phyloP scores from a whole-genome alignment of 1,140 invertebrate species.

The Halotydeus destructor region DNA sequence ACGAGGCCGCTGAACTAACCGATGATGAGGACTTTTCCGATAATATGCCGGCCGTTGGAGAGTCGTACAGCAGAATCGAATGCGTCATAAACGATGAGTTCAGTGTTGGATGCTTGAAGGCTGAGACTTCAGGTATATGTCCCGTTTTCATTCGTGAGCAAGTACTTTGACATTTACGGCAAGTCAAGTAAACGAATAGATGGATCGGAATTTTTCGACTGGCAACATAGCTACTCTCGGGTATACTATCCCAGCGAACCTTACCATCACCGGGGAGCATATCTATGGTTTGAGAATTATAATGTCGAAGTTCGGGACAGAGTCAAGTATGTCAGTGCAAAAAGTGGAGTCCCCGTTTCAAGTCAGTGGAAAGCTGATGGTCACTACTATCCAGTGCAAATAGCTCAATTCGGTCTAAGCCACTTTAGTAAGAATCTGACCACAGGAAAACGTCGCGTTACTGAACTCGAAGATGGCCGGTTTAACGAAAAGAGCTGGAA shows the following conservation, averaged over 20 bases:
- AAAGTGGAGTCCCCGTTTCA: constrained; percentile 74
- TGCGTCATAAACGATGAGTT: constrained; percentile 77
- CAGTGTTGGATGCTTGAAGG: constrained; percentile 50
- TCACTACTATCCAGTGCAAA: constrained; percentile 95
- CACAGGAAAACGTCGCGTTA: constrained; percentile 25
- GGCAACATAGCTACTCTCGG: constrained; percentile 83
- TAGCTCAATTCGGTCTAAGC: constrained; percentile 87
- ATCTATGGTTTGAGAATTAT: constrained; percentile 91
- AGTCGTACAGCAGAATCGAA: too few relatives aligned
- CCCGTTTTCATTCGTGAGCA: constrained; percentile 75
- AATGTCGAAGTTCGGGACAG: constrained; percentile 84
- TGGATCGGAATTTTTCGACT: constrained; percentile 44
- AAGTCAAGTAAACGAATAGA: constrained; percentile 33
- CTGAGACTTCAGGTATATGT: constrained; percentile 57
- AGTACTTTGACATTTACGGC: constrained; percentile 78
- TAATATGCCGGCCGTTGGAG: too few relatives aligned
- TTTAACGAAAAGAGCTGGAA: constrained; percentile 1
- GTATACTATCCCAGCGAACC: constrained; percentile 64
- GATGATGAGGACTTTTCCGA: too few relatives aligned
- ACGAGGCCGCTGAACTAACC: too few relatives aligned
- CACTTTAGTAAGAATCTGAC: constrained; percentile 88
- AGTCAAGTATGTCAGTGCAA: constrained; percentile 83
- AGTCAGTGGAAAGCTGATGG: constrained; percentile 62
- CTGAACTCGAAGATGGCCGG: constrained; percentile 5
- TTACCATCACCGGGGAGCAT: constrained; percentile 67